A percentile compares a stretch with the other conserved stretches of the same genome.
Conservation (phyloP, 2,113 vertebrate genomes). For the Heterochromis multidens region DNA sequence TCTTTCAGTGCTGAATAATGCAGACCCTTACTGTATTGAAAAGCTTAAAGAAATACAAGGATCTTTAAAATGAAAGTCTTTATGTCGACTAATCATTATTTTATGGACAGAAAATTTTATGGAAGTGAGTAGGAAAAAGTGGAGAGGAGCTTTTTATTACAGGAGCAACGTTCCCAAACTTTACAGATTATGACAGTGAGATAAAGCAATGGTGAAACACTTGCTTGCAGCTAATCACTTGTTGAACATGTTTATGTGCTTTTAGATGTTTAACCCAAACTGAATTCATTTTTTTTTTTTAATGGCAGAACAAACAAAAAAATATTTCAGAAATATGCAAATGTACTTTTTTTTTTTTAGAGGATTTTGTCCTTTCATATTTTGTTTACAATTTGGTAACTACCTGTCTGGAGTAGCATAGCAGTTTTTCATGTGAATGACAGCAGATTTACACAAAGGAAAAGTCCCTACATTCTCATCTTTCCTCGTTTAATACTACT, state of each 20-base stretch:
- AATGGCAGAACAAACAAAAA: background rate
- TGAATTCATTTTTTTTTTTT: background rate
- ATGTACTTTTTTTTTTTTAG: no score
- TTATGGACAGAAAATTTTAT: background rate
- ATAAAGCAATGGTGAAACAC: background rate
- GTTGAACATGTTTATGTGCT: background rate
- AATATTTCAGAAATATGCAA: background rate
- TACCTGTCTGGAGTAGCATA: background rate
- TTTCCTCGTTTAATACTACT: background rate
- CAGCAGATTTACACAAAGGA: background rate
- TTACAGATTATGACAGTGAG: background rate
- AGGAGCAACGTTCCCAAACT: background rate
- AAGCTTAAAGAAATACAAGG: background rate
- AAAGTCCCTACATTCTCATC: background rate
- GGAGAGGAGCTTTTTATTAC: background rate
- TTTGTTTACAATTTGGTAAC: background rate
- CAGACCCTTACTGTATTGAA: background rate
- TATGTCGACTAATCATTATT: background rate
- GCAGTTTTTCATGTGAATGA: background rate
- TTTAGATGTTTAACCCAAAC: background rate
- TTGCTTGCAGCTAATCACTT: background rate
- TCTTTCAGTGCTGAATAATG: background rate
- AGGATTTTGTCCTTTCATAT: background rate
- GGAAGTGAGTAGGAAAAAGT: background rate
- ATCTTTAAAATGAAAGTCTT: background rate